These are phyloP conservation scores for Gambusia affinis DNA, from an alignment of 2,113 vertebrate species.

Conservation along the genomic window DNA sequence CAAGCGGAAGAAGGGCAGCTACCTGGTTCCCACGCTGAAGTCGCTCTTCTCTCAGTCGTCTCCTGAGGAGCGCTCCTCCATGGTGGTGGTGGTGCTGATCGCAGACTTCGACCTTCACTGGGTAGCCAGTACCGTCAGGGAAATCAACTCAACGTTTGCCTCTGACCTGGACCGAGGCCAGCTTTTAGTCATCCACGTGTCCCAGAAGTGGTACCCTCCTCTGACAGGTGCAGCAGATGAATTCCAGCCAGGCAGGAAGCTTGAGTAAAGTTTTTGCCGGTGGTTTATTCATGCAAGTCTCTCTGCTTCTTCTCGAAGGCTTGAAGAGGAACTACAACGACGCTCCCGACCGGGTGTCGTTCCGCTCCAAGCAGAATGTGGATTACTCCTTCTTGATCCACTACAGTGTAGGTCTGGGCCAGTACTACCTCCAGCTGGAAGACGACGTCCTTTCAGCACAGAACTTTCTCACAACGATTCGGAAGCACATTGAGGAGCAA, in stretches of 20 bases:
- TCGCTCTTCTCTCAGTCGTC: constrained; percentile 86
- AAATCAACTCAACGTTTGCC: constrained; percentile 70
- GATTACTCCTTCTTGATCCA: constrained; percentile 85
- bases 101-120: constrained; percentile 75
- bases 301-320: constrained; percentile 39
- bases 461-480: constrained; percentile 81
- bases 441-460: constrained; percentile 78
- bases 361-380: constrained; percentile 88
- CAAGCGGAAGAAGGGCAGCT: constrained; percentile 67
- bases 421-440: constrained; percentile 88
- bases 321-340: constrained; percentile 82
- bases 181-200: constrained; percentile 81
- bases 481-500: constrained; percentile 58
- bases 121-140: constrained; percentile 55
- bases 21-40: constrained; percentile 81
- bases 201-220: constrained; percentile 69
- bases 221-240: constrained; percentile 51
- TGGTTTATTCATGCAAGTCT: background rate
- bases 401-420: constrained; percentile 81
- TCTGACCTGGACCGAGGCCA: constrained; percentile 70
- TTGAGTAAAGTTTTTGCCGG: background rate
- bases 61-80: constrained; percentile 75
- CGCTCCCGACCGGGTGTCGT: constrained; percentile 77
- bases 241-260: background rate
- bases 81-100: constrained; percentile 88